Evolutionary conservation across 2,888 invertebrate genomes (phyloP).

Genomic region (Busseola fusca): DNA sequence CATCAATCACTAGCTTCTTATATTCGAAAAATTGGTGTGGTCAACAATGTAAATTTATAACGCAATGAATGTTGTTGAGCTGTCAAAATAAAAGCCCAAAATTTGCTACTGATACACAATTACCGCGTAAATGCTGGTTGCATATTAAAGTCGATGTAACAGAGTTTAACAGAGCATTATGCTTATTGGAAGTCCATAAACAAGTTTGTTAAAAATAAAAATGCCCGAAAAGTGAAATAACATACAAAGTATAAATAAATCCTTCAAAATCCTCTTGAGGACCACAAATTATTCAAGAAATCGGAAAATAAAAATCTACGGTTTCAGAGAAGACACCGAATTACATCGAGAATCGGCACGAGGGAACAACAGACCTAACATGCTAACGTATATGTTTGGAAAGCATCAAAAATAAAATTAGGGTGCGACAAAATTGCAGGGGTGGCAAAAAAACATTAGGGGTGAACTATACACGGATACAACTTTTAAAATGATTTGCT

Average conservation of each 20-base stretch:
- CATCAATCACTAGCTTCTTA: not conserved
- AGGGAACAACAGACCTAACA: not conserved
- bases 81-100: not conserved
- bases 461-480: slow-evolving; percentile 4
- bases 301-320: not conserved
- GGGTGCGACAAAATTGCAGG: slow-evolving; percentile 32
- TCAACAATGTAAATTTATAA: not conserved
- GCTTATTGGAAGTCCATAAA: not conserved
- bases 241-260: not conserved
- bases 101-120: not conserved
- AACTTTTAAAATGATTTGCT: slow-evolving; percentile 22
- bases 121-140: not conserved
- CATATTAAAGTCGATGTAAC: not conserved
- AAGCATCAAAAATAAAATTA: slow-evolving; percentile 26
- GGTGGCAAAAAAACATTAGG: slow-evolving; percentile 30
- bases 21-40: not conserved
- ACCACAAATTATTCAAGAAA: not conserved
- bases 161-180: not conserved
- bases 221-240: not conserved
- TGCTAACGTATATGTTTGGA: slow-evolving; percentile 11
- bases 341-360: slow-evolving; percentile 4
- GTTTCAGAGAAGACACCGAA: not conserved
- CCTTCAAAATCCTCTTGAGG: not conserved
- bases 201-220: not conserved
- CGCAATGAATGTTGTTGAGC: not conserved